Percentiles rank a stretch among this genome's conserved stretches.
These are phyloP conservation scores for Chloromyia formosa DNA, from an alignment of 2,888 invertebrate species.

Conservation along the genomic window DNA sequence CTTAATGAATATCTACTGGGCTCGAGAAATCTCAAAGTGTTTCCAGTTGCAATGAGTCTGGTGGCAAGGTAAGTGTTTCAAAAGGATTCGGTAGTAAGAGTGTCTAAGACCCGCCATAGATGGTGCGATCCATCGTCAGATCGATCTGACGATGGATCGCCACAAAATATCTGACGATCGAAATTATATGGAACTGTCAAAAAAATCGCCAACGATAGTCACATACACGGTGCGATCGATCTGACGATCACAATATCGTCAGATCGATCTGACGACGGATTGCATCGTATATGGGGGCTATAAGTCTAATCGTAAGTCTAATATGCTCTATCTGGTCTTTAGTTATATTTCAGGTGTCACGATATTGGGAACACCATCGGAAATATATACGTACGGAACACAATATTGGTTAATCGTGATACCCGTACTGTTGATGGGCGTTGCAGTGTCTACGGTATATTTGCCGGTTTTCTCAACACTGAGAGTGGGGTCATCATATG, in stretches of 20 bases:
- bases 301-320: no score
- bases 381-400: slow-evolving; percentile 86
- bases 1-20: slow-evolving; percentile 81
- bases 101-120: no score
- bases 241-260: no score
- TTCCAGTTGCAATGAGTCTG: slow-evolving; percentile 87
- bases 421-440: slow-evolving; percentile 74
- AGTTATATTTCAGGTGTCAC: slow-evolving; percentile 91
- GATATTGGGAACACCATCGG: slow-evolving; percentile 85
- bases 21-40: slow-evolving; percentile 75
- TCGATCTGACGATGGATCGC: no score
- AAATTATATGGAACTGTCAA: no score
- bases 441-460: slow-evolving; percentile 75
- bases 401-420: slow-evolving; percentile 82
- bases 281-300: no score
- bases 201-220: no score
- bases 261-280: no score
- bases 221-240: no score
- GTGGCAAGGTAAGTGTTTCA: slow-evolving; percentile 77
- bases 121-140: no score
- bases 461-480: slow-evolving; percentile 82
- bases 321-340: no score
- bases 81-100: background rate
- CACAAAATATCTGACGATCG: no score
- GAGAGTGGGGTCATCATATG: slow-evolving; percentile 82